Conservation (phyloP, 2,888 invertebrate genomes). For the Leucozona laternaria region DNA sequence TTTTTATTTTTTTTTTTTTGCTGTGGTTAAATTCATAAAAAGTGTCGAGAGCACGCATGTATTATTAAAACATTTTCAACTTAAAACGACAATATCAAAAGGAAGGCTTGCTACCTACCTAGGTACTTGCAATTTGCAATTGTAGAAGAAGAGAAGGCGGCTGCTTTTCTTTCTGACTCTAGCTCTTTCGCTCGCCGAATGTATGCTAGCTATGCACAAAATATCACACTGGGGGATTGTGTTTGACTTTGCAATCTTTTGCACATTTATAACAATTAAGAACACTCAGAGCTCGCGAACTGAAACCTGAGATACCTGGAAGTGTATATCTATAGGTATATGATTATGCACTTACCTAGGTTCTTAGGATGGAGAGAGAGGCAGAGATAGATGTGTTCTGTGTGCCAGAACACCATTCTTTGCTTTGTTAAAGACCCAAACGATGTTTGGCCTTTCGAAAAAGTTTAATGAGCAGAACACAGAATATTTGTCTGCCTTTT, state of each 20-base stretch:
- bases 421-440: constrained; percentile 70
- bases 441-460: constrained; percentile 74
- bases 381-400: constrained; percentile 32
- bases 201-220: constrained; percentile 55
- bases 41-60: constrained; percentile 75
- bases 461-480: constrained; percentile 75
- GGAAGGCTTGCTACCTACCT: neutral
- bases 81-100: constrained; percentile 57
- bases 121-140: neutral
- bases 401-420: constrained; percentile 23
- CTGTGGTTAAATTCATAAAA: constrained; percentile 61
- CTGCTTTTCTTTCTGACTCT: constrained; percentile 17
- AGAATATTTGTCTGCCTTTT: constrained; percentile 71
- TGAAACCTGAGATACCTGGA: constrained; percentile 69
- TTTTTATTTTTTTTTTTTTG: constrained; percentile 27
- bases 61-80: constrained; percentile 73
- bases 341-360: neutral
- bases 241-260: constrained; percentile 75
- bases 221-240: constrained; percentile 69
- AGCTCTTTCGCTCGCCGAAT: constrained; percentile 33
- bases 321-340: neutral
- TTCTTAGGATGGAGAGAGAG: no score
- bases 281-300: constrained; percentile 63
- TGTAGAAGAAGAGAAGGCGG: constrained; percentile 46
- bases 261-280: constrained; percentile 76